These are phyloP conservation scores for Pantelozetes paolii DNA, from an alignment of 2,888 invertebrate species.

Conservation along the genomic window DNA sequence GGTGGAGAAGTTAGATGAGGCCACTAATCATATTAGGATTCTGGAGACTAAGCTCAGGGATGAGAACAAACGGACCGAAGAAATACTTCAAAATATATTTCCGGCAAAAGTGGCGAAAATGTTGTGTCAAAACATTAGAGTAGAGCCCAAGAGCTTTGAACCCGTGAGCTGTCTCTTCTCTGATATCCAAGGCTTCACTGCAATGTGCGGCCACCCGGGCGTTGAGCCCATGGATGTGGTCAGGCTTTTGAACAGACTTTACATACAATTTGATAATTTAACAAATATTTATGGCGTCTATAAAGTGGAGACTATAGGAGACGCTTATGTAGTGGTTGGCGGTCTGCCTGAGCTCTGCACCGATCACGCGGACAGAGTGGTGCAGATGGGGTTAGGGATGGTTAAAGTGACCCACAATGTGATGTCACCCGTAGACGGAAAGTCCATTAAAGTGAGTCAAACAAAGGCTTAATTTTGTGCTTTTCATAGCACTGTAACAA, in stretches of 20 bases:
- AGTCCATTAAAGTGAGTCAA: slow-evolving; percentile 48
- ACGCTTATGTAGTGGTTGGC: slow-evolving; percentile 51
- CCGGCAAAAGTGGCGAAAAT: slow-evolving; percentile 48
- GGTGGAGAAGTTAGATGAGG: slow-evolving; percentile 50
- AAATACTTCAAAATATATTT: slow-evolving; percentile 49
- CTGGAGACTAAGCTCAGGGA: slow-evolving; percentile 46
- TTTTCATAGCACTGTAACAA: too few relatives aligned
- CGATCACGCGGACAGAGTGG: slow-evolving; percentile 50
- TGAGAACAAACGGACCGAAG: slow-evolving; percentile 49
- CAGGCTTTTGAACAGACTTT: slow-evolving; percentile 48
- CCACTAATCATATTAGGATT: slow-evolving; percentile 49
- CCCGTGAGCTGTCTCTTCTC: slow-evolving; percentile 49
- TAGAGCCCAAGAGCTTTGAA: slow-evolving; percentile 49
- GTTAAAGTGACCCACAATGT: slow-evolving; percentile 48
- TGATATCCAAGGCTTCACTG: slow-evolving; percentile 49
- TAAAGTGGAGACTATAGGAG: slow-evolving; percentile 51
- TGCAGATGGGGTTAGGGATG: slow-evolving; percentile 50
- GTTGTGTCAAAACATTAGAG: slow-evolving; percentile 46
- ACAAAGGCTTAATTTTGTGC: too few relatives aligned
- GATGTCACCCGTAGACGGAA: slow-evolving; percentile 50
- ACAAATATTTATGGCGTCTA: slow-evolving; percentile 45
- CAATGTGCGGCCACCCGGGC: slow-evolving; percentile 48
- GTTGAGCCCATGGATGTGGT: slow-evolving; percentile 50
- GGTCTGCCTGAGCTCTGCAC: slow-evolving; percentile 50
- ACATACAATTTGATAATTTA: slow-evolving; percentile 46